Conservation (phyloP, 2,797 vertebrate species). For the Muraenolepis orangiensis region DNA sequence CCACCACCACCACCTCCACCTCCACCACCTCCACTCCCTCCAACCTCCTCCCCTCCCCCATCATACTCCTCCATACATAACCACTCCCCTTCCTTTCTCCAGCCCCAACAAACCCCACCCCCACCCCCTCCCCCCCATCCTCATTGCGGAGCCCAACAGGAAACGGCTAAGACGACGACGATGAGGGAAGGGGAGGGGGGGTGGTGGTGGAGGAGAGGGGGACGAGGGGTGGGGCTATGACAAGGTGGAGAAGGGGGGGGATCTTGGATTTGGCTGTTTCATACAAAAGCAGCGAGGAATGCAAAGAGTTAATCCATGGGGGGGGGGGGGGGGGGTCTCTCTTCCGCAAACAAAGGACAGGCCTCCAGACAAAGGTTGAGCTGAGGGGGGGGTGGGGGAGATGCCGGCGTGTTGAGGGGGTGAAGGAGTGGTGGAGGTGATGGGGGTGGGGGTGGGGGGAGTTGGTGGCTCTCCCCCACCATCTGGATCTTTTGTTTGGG, state of each 20-base stretch:
- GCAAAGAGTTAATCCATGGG: slow-evolving; percentile 80
- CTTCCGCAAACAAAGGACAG: slow-evolving; percentile 81
- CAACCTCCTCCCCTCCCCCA: slow-evolving; percentile 20
- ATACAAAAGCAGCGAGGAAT: slow-evolving; percentile 78
- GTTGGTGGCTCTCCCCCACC: slow-evolving; percentile 73
- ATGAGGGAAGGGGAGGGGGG: not conserved
- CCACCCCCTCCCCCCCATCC: not conserved
- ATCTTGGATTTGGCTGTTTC: slow-evolving; percentile 76
- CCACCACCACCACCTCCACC: slow-evolving; percentile 31
- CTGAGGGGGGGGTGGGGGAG: slow-evolving; percentile 45
- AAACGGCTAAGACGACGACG: slow-evolving; percentile 47
- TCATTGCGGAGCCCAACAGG: slow-evolving; percentile 49
- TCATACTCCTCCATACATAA: slow-evolving; percentile 32
- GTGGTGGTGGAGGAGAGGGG: not conserved
- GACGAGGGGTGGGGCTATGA: slow-evolving; percentile 36
- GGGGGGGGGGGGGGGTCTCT: slow-evolving; percentile 71
- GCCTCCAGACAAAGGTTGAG: slow-evolving; percentile 79
- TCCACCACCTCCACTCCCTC: slow-evolving; percentile 20
- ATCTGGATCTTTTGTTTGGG: slow-evolving; percentile 80
- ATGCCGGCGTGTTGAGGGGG: too few species aligned
- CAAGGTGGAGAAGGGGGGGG: slow-evolving; percentile 26
- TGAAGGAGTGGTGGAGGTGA: slow-evolving; percentile 55
- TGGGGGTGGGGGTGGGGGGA: slow-evolving; percentile 24
- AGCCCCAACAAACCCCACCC: slow-evolving; percentile 28
- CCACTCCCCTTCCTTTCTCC: slow-evolving; percentile 25